Base-by-base conservation (phyloP, 2,797 vertebrate species). In the Schizothorax lantsangensis region DNA sequence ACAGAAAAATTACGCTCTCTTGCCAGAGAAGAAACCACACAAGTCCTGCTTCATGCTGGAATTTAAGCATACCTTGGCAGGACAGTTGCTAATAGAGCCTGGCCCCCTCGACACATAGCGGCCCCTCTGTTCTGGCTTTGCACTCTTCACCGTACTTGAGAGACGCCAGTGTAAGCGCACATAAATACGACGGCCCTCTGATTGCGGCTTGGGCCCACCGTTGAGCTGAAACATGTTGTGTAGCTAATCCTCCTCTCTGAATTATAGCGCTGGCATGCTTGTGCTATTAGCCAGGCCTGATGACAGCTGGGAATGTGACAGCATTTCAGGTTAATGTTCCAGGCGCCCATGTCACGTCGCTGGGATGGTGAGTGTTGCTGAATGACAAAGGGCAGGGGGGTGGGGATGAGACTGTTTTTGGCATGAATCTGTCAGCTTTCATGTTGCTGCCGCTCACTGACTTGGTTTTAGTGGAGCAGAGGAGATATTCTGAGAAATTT, bases 241-340 rank as follows among this genome's bases (percentile, higher is more conserved):
- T 15, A 78, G 38, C 59, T 83, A 77, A 59, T 87, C 54, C 83
- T 74, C 33, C 57, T 54, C 45, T 78, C 64, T 73, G 79, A 83
- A 30, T 83, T 64, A 47, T 30, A 68, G 68, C 66, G 12, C 62
- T 84, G 75, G 52, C 84, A 74, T 73, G 68, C 30, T 43, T 49
- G 72, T 36, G 74, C 52, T 59, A 47, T 68, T 57, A 64, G 72
- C 80, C 45, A 57, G 81, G 79, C 64, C 74, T 68, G 84, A 82
- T 90, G 87, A 89, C 90, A 82, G 85, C 88, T 84, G 87, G 80
- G 87, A 87, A 89, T 87, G 87, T 74, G 77, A 75, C 64, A 64
- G 72, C 59, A 79, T 81, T 87, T 73, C 73, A 84, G 84, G 73
- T 75, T 84, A 75, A 86, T 66, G 85, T 57, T 80, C 52, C 47